Base-by-base conservation (phyloP, 1,140 invertebrate species). In the Batillaria attramentaria region DNA sequence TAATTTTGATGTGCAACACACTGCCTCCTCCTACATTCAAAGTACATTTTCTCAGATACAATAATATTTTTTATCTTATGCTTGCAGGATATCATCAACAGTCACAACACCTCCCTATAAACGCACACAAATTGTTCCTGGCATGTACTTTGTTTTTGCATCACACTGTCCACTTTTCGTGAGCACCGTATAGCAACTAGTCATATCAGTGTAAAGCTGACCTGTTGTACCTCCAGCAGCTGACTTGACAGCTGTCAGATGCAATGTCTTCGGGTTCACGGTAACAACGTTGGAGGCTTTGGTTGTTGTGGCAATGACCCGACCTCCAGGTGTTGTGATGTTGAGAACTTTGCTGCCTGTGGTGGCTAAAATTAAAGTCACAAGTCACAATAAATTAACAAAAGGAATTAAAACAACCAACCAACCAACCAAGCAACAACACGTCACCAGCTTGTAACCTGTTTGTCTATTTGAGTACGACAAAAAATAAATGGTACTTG, bases 181-280 rank as follows among this genome's bases (percentile, higher is more conserved):
- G n/a, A n/a, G n/a, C n/a, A n/a, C n/a, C n/a, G n/a, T n/a, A 77
- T 6, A 77, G 16, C 5, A 77, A 28, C 13, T 33, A 35, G n/a
- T n/a, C n/a, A n/a, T n/a, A n/a, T n/a, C n/a, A n/a, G n/a, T 31
- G 41, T 65, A 16, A 54, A 76, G 69, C 77, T 39, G 54, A 78
- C 80, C 81, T 81, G 80, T 82, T 72, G 86, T 83, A 18, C 85
- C 83, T 50, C 85, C 87, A 24, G 81, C 78, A 28, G 82, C 79
- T 28, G 88, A 85, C 81, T 90, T 91, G n/a, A 91, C 89, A 20
- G 88, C 88, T 18, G 89, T 87, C 5, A 90, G 82, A 72, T 91
- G 90, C 46, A 90, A 79, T 2, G 88, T 89, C 82, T 90, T 91
- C n/a, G 90, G 89, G 79, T 89, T 90, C 8, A 91, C 90, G 18